Percentiles rank a stretch among this genome's conserved stretches.
Conservation (phyloP, 2,113 vertebrate species). For the Pteronura brasiliensis region DNA sequence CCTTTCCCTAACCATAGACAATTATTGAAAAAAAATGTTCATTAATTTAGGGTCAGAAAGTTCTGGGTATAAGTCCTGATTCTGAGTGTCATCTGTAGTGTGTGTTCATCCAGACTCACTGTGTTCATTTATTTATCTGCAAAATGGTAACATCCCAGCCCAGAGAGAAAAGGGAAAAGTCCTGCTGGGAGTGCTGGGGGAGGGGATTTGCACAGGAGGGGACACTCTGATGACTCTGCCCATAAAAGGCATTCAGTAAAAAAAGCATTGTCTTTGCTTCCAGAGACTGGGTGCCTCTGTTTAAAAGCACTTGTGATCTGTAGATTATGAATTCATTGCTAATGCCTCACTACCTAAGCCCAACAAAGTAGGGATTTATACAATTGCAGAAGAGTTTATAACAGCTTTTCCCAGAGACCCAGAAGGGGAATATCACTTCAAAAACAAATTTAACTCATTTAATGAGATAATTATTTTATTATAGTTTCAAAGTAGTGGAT, state of each 20-base stretch:
- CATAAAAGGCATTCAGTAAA: not conserved
- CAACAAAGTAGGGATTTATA: not conserved
- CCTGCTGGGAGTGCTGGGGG: not conserved
- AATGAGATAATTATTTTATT: conserved; percentile 53
- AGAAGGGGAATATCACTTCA: not conserved
- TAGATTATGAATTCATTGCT: not conserved
- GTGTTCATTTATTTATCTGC: not conserved
- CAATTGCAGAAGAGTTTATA: not conserved
- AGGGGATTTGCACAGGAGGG: fast-evolving
- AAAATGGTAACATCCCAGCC: not conserved
- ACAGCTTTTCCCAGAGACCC: not conserved
- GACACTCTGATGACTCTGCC: not conserved
- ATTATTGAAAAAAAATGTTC: not conserved
- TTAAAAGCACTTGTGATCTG: not conserved
- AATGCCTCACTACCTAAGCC: not conserved
- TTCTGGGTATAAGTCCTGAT: not conserved
- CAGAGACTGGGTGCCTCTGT: not conserved
- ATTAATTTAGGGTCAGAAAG: not conserved
- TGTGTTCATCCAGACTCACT: not conserved
- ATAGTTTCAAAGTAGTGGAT: conserved; percentile 15
- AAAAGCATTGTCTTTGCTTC: not conserved
- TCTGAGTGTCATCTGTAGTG: not conserved
- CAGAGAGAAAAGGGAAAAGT: not conserved
- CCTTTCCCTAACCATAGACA: not conserved
- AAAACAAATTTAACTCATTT: not conserved